Conservation (phyloP, 2,888 invertebrate genomes). For the Melieria picta region DNA sequence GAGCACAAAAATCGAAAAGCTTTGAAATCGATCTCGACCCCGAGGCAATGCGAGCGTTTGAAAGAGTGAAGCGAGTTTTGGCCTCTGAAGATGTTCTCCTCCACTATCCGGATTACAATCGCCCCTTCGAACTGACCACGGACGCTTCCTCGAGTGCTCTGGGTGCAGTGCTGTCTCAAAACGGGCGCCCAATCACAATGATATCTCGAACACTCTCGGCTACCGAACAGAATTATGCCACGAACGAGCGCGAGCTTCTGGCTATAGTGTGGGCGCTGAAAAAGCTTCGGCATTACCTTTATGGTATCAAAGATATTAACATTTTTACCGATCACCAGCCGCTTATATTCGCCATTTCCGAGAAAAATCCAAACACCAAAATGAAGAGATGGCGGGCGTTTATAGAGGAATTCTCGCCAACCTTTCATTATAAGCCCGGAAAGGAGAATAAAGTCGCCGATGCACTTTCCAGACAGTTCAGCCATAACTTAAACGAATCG, state of each 20-base stretch:
- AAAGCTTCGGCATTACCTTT: conserved; percentile 58
- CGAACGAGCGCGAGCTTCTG: conserved; percentile 31
- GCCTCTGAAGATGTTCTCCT: conserved; percentile 29
- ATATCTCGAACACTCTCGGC: conserved; percentile 37
- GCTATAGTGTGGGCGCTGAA: conserved; percentile 43
- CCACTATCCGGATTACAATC: conserved; percentile 24
- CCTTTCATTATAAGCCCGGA: conserved; percentile 37
- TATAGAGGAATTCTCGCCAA: conserved; percentile 40
- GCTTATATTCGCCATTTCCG: conserved; percentile 41
- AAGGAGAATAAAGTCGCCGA: conserved; percentile 40
- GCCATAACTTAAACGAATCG: conserved; percentile 25
- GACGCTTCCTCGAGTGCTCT: conserved; percentile 32
- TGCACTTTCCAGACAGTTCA: conserved; percentile 38
- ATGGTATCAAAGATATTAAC: conserved; percentile 47
- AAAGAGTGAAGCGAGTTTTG: conserved; percentile 27
- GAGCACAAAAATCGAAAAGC: conserved; percentile 32
- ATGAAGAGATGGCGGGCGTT: conserved; percentile 38
- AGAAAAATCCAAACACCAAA: conserved; percentile 41
- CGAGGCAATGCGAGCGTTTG: conserved; percentile 33
- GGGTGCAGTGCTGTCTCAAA: conserved; percentile 36
- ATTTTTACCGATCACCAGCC: conserved; percentile 44
- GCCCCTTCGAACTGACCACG: conserved; percentile 34
- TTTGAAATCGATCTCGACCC: conserved; percentile 27
- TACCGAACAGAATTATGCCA: conserved; percentile 42
- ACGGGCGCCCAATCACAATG: conserved; percentile 38